phyloP scores from a whole-genome alignment of 35 echinoderm and acorn worm genomes.

The Chiridota heheva region DNA sequence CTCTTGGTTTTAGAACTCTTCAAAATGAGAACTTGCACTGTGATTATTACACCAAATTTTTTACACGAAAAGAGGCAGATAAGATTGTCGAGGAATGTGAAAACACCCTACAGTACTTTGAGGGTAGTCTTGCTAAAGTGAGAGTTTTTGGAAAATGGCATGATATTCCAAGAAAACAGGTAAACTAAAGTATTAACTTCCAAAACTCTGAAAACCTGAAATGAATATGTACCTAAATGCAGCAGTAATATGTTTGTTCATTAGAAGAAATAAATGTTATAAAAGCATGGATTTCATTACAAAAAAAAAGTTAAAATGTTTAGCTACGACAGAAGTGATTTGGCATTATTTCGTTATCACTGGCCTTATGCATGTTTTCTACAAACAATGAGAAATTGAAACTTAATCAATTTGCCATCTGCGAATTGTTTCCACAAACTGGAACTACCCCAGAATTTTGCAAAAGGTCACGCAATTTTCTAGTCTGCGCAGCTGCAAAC shows the following conservation, averaged over 20 bases:
- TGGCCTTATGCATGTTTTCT: background rate
- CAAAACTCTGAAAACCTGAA: background rate
- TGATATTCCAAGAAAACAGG: constrained; percentile 87
- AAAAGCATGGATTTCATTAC: background rate
- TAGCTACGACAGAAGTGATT: background rate
- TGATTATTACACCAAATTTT: constrained; percentile 65
- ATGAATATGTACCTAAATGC: too few relatives aligned
- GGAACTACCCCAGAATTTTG: too few relatives aligned
- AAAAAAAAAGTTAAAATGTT: background rate
- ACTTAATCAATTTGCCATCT: too few relatives aligned
- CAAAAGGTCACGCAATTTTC: too few relatives aligned
- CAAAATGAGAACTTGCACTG: constrained; percentile 67
- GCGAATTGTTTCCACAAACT: too few relatives aligned
- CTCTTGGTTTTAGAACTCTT: background rate
- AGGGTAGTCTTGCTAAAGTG: constrained; percentile 60
- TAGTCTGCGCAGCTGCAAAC: too few relatives aligned
- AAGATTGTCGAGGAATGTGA: constrained; percentile 58
- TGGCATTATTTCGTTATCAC: background rate
- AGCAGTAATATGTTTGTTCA: background rate
- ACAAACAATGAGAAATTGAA: too few relatives aligned
- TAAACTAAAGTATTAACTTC: background rate
- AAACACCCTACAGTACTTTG: constrained; percentile 57
- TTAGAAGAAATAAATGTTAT: background rate
- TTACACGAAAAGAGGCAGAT: constrained; percentile 47
- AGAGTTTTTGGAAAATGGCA: constrained; percentile 72